Evolutionary conservation across 2,797 vertebrate genomes (phyloP).

Genomic region (Hippocampus kuda): DNA sequence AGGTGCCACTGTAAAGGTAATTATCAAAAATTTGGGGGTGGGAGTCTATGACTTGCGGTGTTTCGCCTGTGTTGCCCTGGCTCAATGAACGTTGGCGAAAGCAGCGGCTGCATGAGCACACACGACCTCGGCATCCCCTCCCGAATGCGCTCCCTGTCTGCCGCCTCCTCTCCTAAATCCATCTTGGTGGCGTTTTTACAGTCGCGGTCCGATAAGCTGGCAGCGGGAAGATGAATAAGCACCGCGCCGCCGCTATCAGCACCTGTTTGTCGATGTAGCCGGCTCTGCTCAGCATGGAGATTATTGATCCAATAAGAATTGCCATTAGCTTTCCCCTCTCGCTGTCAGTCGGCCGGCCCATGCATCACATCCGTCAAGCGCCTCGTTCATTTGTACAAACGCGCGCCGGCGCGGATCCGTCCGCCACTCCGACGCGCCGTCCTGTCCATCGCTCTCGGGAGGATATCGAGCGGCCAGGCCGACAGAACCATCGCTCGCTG

Average conservation of each 20-base stretch:
- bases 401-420: slow-evolving; percentile 46
- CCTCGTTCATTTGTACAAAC: slow-evolving; percentile 81
- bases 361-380: slow-evolving; percentile 78
- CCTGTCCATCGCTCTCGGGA: slow-evolving; percentile 50
- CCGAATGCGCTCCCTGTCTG: slow-evolving; percentile 36
- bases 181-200: slow-evolving; percentile 81
- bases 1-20: no score
- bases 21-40: no score
- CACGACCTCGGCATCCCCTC: slow-evolving; percentile 28
- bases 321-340: slow-evolving; percentile 72
- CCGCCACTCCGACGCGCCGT: slow-evolving; percentile 22
- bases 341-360: slow-evolving; percentile 69
- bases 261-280: slow-evolving; percentile 89
- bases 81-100: not conserved
- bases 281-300: slow-evolving; percentile 93
- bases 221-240: slow-evolving; percentile 91
- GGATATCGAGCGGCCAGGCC: slow-evolving; percentile 55
- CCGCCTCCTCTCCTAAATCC: slow-evolving; percentile 67
- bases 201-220: slow-evolving; percentile 83
- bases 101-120: slow-evolving; percentile 15
- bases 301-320: slow-evolving; percentile 98
- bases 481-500: slow-evolving; percentile 59
- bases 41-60: no score
- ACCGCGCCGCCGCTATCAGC: slow-evolving; percentile 77
- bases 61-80: not conserved